Evolutionary conservation across 2,888 invertebrate species (phyloP).

Genomic region (Drosophila mulleri): DNA sequence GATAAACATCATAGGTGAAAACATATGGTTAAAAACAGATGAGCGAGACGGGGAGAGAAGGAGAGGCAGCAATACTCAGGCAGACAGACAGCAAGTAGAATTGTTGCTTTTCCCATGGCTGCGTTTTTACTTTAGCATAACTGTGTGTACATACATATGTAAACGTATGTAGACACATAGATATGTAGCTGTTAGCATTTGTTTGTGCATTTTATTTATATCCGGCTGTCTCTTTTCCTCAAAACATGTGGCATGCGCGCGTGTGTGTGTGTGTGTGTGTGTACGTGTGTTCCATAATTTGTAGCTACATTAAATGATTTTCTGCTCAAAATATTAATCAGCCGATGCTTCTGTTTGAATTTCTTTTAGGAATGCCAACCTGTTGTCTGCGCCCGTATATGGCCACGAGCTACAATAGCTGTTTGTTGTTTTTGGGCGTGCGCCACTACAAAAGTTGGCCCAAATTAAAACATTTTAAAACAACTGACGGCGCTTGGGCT

Average conservation of each 20-base stretch:
- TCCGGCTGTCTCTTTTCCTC: slow-evolving; percentile 37
- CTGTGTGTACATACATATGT: slow-evolving; percentile 29
- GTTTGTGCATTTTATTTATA: slow-evolving; percentile 36
- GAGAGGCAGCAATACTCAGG: slow-evolving; percentile 2
- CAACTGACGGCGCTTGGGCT: slow-evolving; percentile 20
- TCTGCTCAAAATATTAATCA: slow-evolving; percentile 74
- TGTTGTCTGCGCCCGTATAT: slow-evolving; percentile 25
- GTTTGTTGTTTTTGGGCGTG: slow-evolving; percentile 3
- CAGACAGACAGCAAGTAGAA: slow-evolving; percentile 6
- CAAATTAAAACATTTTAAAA: slow-evolving; percentile 45
- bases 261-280: not conserved
- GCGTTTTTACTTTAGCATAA: slow-evolving; percentile 57
- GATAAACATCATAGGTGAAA: slow-evolving; percentile 77
- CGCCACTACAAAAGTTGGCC: slow-evolving; percentile 34
- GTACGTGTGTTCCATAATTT: slow-evolving; percentile 60
- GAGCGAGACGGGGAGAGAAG: not conserved
- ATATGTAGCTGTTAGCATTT: not conserved
- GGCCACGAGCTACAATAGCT: slow-evolving; percentile 8
- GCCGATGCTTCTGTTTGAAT: slow-evolving; percentile 32
- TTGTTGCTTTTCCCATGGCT: slow-evolving; percentile 60
- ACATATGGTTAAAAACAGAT: slow-evolving; percentile 54
- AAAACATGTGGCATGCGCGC: not conserved
- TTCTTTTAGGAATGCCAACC: slow-evolving; percentile 27
- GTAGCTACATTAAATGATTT: slow-evolving; percentile 60
- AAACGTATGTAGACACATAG: slow-evolving; percentile 16